A percentile compares a stretch with the other conserved stretches of the same genome.
Evolutionary conservation across 92 coral and sea anemone genomes (phyloP).

Genomic region (Epizoanthus ramosus): DNA sequence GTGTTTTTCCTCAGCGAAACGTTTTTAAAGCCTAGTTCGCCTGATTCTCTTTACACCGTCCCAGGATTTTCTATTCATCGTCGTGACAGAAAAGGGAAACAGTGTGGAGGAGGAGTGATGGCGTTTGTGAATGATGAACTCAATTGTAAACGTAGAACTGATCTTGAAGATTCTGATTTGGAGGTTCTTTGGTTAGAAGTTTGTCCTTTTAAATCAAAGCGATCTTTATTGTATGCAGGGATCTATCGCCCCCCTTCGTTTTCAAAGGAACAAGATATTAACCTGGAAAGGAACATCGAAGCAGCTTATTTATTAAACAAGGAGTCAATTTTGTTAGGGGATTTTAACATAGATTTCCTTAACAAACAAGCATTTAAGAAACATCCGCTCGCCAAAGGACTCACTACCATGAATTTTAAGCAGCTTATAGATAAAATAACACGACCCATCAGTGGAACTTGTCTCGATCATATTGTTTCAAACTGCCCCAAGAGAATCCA

Average conservation of each 20-base stretch:
- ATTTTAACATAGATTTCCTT: slow-evolving; percentile 53
- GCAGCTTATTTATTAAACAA: slow-evolving; percentile 55
- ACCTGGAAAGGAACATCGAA: slow-evolving; percentile 43
- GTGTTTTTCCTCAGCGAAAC: slow-evolving; percentile 56
- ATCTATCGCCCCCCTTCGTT: slow-evolving; percentile 47
- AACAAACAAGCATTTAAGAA: slow-evolving; percentile 46
- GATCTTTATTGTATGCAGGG: slow-evolving; percentile 51
- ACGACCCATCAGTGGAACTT: slow-evolving; percentile 58
- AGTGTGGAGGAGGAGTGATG: slow-evolving; percentile 56
- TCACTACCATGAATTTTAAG: slow-evolving; percentile 65
- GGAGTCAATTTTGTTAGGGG: slow-evolving; percentile 63
- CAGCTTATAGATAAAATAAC: slow-evolving; percentile 59
- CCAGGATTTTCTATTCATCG: slow-evolving; percentile 63
- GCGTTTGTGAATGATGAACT: slow-evolving; percentile 55
- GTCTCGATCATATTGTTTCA: slow-evolving; percentile 65
- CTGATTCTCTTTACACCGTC: slow-evolving; percentile 45
- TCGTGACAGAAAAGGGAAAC: slow-evolving; percentile 46
- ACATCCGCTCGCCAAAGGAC: slow-evolving; percentile 57
- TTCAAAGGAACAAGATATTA: slow-evolving; percentile 37
- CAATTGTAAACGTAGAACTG: slow-evolving; percentile 44
- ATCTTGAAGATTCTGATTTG: slow-evolving; percentile 48
- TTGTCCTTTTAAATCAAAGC: slow-evolving; percentile 60
- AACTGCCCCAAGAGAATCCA: slow-evolving; percentile 57
- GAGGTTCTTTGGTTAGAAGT: slow-evolving; percentile 59
- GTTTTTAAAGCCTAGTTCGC: slow-evolving; percentile 42